phyloP scores from a whole-genome alignment of 2,113 vertebrate genomes.

The Cricetomys ansorgei region DNA sequence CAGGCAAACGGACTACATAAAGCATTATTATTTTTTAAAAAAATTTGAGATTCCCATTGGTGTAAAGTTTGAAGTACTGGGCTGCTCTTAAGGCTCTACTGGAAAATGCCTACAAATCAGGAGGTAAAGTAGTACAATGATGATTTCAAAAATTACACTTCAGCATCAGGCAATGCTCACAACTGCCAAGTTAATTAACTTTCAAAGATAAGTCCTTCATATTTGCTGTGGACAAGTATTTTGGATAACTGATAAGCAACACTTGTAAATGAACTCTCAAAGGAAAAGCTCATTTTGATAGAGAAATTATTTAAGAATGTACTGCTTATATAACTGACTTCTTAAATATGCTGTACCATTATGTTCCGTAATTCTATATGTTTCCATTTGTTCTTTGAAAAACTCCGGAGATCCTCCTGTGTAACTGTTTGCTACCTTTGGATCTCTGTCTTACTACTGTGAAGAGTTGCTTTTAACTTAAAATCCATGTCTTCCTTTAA shows the following conservation, averaged over 20 bases:
- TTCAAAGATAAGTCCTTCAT: background rate
- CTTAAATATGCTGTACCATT: background rate
- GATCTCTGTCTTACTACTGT: no score
- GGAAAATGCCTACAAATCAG: background rate
- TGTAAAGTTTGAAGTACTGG: background rate
- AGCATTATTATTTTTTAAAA: background rate
- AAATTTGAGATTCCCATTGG: background rate
- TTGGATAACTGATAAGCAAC: background rate
- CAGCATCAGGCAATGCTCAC: background rate
- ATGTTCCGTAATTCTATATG: background rate
- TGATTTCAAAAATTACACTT: background rate
- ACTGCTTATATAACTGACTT: background rate
- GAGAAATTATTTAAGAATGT: background rate
- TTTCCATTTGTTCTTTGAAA: background rate
- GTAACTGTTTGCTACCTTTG: background rate
- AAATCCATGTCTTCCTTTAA: background rate
- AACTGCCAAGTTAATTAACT: background rate
- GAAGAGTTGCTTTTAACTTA: background rate
- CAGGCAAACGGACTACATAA: background rate
- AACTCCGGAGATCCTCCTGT: background rate
- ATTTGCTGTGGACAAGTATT: background rate
- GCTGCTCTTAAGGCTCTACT: background rate
- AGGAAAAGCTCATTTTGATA: background rate
- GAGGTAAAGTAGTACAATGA: background rate
- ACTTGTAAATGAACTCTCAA: background rate